Conservation (phyloP, 1,140 invertebrate genomes). For the Cydia strobilella region DNA sequence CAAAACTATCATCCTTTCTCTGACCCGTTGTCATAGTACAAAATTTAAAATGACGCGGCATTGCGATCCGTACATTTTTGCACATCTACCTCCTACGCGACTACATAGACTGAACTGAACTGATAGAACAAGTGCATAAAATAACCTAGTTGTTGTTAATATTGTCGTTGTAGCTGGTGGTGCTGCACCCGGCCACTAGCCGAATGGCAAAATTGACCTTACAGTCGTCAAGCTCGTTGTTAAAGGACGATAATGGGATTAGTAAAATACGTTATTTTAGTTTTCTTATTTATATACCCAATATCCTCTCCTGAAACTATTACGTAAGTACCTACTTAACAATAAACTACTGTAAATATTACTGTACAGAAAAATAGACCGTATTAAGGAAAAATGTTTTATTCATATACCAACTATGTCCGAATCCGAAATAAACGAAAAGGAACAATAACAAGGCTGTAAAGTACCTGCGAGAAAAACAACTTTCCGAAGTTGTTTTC, state of each 20-base stretch:
- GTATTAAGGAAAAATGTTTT: not conserved
- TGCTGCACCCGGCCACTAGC: not conserved
- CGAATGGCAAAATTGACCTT: conserved; percentile 16
- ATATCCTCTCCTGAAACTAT: too few species aligned
- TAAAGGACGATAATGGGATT: not conserved
- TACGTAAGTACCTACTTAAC: too few species aligned
- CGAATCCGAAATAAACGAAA: not conserved
- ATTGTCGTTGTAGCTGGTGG: not conserved
- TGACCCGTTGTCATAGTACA: not conserved
- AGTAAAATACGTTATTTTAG: not conserved
- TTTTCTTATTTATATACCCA: too few species aligned
- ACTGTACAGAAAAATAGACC: not conserved
- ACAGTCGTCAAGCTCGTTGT: conserved; percentile 6
- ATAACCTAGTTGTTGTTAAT: not conserved
- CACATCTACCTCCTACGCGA: not conserved
- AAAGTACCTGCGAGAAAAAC: conserved; percentile 10
- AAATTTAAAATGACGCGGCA: not conserved
- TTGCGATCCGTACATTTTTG: not conserved
- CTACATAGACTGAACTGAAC: not conserved
- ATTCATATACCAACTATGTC: not conserved
- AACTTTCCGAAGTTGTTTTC: conserved; percentile 1
- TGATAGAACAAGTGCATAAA: too few species aligned
- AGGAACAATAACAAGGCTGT: not conserved
- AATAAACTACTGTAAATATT: too few species aligned
- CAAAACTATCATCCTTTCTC: conserved; percentile 4